Evolutionary conservation across 2,888 invertebrate species (phyloP), one percentile per base, ranked within the genome.

Genomic region (Mayetiola destructor): DNA sequence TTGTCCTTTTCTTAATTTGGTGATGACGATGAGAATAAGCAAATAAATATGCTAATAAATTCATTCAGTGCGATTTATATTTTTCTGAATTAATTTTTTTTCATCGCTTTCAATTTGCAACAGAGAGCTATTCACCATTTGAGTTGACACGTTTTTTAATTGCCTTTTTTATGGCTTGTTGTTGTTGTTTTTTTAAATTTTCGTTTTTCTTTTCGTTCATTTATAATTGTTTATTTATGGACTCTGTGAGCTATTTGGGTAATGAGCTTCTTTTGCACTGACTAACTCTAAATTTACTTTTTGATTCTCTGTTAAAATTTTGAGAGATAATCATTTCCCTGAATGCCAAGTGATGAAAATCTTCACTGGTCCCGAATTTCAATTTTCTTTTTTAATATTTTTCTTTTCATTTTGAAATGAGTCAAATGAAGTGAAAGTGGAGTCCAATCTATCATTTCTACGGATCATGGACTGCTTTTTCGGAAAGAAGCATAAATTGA

Each of bases 21-120:
- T 48, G n/a, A 48, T 48, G 27, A 48, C 48, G 9, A 27, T 9
- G 48, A 48, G 48, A 16, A 23, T 23, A 48, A 9, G 48, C 27
- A 27, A 23, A 48, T 48, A 48, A 48, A 48, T 27, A 48, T 48
- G 48, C 48, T 48, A 48, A 48, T 48, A 48, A 48, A 48, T 48
- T 48, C 27, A 48, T 48, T 48, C 27, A 27, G 23, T 27, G 48
- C 27, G n/a, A n/a, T n/a, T n/a, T n/a, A n/a, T n/a, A n/a, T n/a
- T n/a, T n/a, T n/a, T n/a, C n/a, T n/a, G n/a, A n/a, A n/a, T n/a
- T n/a, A n/a, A n/a, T n/a, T n/a, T n/a, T n/a, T n/a, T n/a, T n/a
- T n/a, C n/a, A n/a, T 27, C 48, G 27, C 48, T 9, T 48, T 48
- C 48, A 48, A 48, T 48, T 48, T 27, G 23, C 48, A 48, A 21